Conservation (phyloP, 1,140 invertebrate genomes). For the Drosophila paulistorum region DNA sequence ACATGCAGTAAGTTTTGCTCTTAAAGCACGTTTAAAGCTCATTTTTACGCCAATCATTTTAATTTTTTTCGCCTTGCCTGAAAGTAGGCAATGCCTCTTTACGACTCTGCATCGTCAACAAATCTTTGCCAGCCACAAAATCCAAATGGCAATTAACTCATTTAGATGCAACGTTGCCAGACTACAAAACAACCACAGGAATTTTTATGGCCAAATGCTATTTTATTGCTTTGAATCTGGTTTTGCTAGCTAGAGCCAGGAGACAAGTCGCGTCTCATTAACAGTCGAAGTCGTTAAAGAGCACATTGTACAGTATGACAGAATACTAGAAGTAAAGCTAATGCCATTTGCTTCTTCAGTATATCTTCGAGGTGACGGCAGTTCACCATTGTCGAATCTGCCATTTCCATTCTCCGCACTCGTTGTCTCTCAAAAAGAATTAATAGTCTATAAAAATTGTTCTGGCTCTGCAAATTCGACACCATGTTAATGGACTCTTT, state of each 20-base stretch:
- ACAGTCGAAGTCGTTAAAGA: conserved; percentile 76
- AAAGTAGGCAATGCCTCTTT: conserved; percentile 26
- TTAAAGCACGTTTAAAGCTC: conserved; percentile 11
- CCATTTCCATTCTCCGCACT: conserved; percentile 16
- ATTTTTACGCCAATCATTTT: conserved; percentile 42
- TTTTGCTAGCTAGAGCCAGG: neutral
- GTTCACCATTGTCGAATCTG: conserved; percentile 15
- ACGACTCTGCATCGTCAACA: conserved; percentile 68
- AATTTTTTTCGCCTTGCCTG: conserved; percentile 38
- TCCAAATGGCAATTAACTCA: conserved; percentile 77
- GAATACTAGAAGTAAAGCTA: conserved; percentile 35
- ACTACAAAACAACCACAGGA: conserved; percentile 39
- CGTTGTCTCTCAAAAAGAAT: conserved; percentile 19
- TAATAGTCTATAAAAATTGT: conserved; percentile 63
- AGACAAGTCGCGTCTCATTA: conserved; percentile 70
- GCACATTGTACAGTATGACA: conserved; percentile 51
- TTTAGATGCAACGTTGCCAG: conserved; percentile 48
- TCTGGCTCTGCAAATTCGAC: conserved; percentile 14
- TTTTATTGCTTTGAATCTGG: conserved; percentile 56
- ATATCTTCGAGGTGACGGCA: neutral
- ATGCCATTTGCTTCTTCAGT: conserved; percentile 44
- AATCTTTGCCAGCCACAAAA: conserved; percentile 72
- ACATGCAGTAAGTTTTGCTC: conserved; percentile 39
- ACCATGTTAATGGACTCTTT: conserved; percentile 40
- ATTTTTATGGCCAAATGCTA: conserved; percentile 66